Evolutionary conservation across 1,140 invertebrate genomes (phyloP).

Genomic region (Caenorhabditis briggsae): DNA sequence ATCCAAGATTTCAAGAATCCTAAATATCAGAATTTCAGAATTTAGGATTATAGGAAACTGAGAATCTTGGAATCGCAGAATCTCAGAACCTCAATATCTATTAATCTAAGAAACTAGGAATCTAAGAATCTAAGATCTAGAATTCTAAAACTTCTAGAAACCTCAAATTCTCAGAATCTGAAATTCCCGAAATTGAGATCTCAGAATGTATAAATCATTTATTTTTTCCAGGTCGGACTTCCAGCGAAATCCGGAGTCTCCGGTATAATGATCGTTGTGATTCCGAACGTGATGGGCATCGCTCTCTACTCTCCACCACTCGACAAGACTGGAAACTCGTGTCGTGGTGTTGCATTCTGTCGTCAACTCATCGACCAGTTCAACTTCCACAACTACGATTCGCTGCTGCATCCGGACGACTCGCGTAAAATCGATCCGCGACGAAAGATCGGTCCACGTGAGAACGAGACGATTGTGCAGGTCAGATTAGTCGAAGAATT

Average conservation of each 20-base stretch:
- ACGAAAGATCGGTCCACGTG: constrained; percentile 84
- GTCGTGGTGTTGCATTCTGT: constrained; percentile 90
- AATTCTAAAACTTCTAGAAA: no score
- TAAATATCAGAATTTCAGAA: no score
- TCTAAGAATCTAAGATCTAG: no score
- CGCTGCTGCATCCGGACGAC: constrained; percentile 89
- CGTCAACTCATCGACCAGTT: constrained; percentile 88
- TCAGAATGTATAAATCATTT: no score
- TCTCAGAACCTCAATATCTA: no score
- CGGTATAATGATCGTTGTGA: constrained; percentile 91
- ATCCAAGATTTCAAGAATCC: background rate
- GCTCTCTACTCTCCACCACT: constrained; percentile 94
- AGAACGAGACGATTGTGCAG: constrained; percentile 34
- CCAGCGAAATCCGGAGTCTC: constrained; percentile 97
- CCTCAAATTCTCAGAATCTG: background rate
- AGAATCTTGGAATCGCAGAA: no score
- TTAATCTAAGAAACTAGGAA: no score
- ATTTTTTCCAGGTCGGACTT: constrained; percentile 83
- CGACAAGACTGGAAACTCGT: constrained; percentile 89
- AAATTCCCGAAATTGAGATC: background rate
- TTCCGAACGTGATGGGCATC: constrained; percentile 96
- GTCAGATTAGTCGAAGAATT: constrained; percentile 5
- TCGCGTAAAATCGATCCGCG: constrained; percentile 88
- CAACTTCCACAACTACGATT: constrained; percentile 97
- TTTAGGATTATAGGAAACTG: no score